Conservation (phyloP, 1,140 invertebrate genomes). For the Cepaea nemoralis region DNA sequence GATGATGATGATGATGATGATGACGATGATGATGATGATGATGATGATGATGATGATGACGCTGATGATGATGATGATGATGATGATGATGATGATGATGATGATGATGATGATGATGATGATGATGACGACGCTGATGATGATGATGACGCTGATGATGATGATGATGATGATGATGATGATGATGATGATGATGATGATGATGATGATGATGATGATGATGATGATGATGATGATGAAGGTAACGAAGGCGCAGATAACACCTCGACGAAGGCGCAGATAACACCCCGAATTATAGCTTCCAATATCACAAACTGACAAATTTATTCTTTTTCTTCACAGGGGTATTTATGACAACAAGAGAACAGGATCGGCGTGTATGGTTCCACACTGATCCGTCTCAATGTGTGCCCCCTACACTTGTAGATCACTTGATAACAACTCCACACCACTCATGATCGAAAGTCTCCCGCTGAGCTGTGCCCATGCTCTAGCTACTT, state of each 20-base stretch:
- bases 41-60: too few species aligned
- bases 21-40: too few species aligned
- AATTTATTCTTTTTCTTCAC: neutral
- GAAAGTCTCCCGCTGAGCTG: neutral
- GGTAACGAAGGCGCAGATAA: too few species aligned
- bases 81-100: too few species aligned
- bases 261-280: too few species aligned
- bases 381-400: neutral
- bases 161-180: constrained; percentile 14
- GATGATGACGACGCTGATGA: neutral
- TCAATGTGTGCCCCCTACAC: neutral
- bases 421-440: neutral
- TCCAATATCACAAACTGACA: too few species aligned
- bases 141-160: constrained; percentile 23
- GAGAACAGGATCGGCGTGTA: neutral
- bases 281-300: too few species aligned
- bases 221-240: too few species aligned
- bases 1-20: too few species aligned
- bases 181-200: constrained; percentile 19
- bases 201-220: neutral
- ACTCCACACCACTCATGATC: neutral
- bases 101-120: too few species aligned
- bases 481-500: neutral
- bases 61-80: too few species aligned
- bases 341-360: neutral